Base-by-base conservation (phyloP, 2,888 invertebrate genomes). In the Phania funesta region DNA sequence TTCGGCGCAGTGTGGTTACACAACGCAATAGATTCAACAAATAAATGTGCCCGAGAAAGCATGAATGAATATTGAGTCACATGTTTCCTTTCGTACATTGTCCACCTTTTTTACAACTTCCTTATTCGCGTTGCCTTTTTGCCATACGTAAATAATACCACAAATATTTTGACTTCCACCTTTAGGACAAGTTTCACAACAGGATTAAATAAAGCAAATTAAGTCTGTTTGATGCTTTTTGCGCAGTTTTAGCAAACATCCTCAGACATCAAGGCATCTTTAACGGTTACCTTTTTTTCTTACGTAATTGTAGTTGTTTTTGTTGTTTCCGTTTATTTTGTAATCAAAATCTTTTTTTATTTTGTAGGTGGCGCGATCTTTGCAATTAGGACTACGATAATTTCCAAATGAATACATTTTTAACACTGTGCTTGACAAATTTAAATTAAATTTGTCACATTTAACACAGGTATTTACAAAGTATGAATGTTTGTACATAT, bases 231-330 rank as follows among this genome's bases (percentile, higher is more conserved):
- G 41, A 1, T 44, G 20, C 5, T 38, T 20, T 41, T 52, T 44
- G 20, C 54, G 26, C 1, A 13, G 22, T 41, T 48, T 71, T 26
- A 13, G 46, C 16, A 44, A 26, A 65, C 22, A 24, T 56, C 5
- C 22, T 41, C 68, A 75, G 75, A 80, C 80, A 64, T 80, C 64
- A 56, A 75, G 68, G 75, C 80, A 75, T 75, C 56, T 11, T 64
- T 41, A 52, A 78, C 26, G 24, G n/a, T 65, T 52, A 16, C 35
- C 41, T 41, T 73, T 58, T 29, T 9, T 54, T 60, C 22, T 26
- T 18, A 24, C n/a, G n/a, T n/a, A n/a, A n/a, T n/a, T n/a, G n/a
- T 41, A 13, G 22, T 22, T 50, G 13, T 8, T 26, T 77, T 29
- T 58, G 35, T 35, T 35, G 9, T 35, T 35, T 13, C 13, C 11